Evolutionary conservation across 2,888 invertebrate species (phyloP).

Genomic region (Drosophila mercatorum): DNA sequence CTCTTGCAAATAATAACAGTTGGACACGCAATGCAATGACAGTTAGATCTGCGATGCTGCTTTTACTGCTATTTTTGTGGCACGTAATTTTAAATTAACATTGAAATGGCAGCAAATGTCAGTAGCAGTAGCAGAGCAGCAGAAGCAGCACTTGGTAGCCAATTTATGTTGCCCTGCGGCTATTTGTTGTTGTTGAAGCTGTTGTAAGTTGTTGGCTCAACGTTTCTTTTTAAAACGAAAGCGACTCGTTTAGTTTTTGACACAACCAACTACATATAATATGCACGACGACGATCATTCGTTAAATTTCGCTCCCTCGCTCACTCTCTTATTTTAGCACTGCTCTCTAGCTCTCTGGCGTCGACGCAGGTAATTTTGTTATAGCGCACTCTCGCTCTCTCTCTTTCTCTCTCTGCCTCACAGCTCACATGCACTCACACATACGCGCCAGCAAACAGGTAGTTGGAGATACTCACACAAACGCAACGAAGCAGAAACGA

Average conservation of each 20-base stretch:
- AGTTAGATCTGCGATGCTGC: slow-evolving; percentile 56
- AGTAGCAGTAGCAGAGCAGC: slow-evolving; percentile 27
- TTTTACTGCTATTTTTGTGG: slow-evolving; percentile 51
- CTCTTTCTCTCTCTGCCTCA: slow-evolving; percentile 29
- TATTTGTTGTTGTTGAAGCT: slow-evolving; percentile 37
- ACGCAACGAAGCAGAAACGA: slow-evolving; percentile 67
- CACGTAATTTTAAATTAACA: slow-evolving; percentile 75
- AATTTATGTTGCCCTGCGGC: slow-evolving; percentile 59
- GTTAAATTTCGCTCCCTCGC: slow-evolving; percentile 41
- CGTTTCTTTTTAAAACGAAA: slow-evolving; percentile 68
- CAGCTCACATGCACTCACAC: slow-evolving; percentile 45
- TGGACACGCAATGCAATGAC: slow-evolving; percentile 75
- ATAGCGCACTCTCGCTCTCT: slow-evolving; percentile 28
- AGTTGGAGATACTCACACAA: slow-evolving; percentile 55
- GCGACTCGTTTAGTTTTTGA: slow-evolving; percentile 67
- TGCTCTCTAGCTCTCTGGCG: slow-evolving; percentile 42
- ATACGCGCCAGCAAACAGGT: slow-evolving; percentile 64
- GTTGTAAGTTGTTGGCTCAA: slow-evolving; percentile 23
- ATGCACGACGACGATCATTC: slow-evolving; percentile 29
- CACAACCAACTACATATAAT: slow-evolving; percentile 44
- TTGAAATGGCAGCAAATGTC: slow-evolving; percentile 50
- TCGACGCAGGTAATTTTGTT: slow-evolving; percentile 45
- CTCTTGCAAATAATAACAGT: slow-evolving; percentile 62
- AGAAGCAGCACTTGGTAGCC: slow-evolving; percentile 16
- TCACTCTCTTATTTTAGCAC: slow-evolving; percentile 17